Percentiles rank a stretch among this genome's conserved stretches.
These are phyloP conservation scores for Neocrepidodera transversa DNA, from an alignment of 2,888 invertebrate species.

Conservation along the genomic window DNA sequence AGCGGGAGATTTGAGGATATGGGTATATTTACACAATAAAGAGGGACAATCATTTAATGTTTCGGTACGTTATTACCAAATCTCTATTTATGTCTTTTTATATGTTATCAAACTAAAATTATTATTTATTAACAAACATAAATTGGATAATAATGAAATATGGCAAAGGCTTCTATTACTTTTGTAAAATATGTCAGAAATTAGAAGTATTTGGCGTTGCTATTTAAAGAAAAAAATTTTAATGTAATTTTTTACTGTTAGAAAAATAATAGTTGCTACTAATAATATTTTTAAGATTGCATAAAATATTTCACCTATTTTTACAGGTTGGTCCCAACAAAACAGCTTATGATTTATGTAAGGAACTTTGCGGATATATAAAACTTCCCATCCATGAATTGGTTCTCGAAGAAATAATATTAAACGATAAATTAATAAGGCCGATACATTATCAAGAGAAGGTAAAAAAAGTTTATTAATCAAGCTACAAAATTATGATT, in stretches of 20 bases:
- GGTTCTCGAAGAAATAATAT: slow-evolving; percentile 81
- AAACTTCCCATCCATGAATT: slow-evolving; percentile 71
- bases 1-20: slow-evolving; percentile 81
- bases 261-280: too few species aligned
- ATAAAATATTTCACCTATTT: too few species aligned
- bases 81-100: too few species aligned
- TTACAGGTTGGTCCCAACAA: slow-evolving; percentile 77
- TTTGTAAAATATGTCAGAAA: too few species aligned
- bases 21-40: slow-evolving; percentile 76
- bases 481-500: neutral
- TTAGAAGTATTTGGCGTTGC: too few species aligned
- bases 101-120: too few species aligned
- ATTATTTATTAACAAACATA: too few species aligned
- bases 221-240: too few species aligned
- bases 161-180: too few species aligned
- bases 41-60: slow-evolving; percentile 68
- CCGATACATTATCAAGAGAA: slow-evolving; percentile 80
- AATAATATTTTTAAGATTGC: too few species aligned
- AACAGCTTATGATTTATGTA: slow-evolving; percentile 77
- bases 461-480: slow-evolving; percentile 48
- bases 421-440: slow-evolving; percentile 75
- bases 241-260: too few species aligned
- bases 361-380: slow-evolving; percentile 73
- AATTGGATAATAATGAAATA: too few species aligned
- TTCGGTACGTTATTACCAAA: slow-evolving; percentile 64